phyloP scores from a whole-genome alignment of 2,113 vertebrate genomes.

The Chascanopsetta lugubris region DNA sequence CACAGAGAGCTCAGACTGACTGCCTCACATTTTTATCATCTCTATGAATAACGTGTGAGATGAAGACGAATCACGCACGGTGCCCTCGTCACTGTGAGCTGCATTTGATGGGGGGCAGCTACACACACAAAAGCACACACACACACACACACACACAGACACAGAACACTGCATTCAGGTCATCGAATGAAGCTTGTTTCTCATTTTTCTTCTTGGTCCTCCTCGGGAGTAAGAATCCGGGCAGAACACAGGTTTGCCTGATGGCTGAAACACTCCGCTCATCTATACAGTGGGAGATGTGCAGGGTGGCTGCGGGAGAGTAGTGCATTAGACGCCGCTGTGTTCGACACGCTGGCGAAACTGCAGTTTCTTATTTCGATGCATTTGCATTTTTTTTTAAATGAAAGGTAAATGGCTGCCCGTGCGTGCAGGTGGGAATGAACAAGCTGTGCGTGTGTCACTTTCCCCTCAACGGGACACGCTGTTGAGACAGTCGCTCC shows the following conservation, averaged over 20 bases:
- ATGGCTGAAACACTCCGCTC: slow-evolving; percentile 25
- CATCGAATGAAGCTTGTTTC: slow-evolving; percentile 4
- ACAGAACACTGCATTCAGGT: slow-evolving; percentile 6
- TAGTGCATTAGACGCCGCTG: slow-evolving; percentile 25
- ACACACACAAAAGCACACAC: slow-evolving; percentile 28
- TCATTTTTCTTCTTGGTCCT: background rate
- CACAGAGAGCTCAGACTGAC: slow-evolving; percentile 65
- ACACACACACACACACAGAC: slow-evolving; percentile 6
- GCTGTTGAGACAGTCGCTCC: slow-evolving; percentile 32
- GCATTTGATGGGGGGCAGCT: slow-evolving; percentile 35
- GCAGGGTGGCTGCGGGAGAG: slow-evolving; percentile 21
- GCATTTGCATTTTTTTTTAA: slow-evolving; percentile 52
- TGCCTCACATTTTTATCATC: slow-evolving; percentile 71
- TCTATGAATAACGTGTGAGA: slow-evolving; percentile 64
- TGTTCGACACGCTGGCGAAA: slow-evolving; percentile 40
- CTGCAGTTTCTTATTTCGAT: slow-evolving; percentile 53
- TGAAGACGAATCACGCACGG: slow-evolving; percentile 39
- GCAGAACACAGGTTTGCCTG: background rate
- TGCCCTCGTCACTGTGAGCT: slow-evolving; percentile 24
- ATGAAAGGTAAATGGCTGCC: background rate
- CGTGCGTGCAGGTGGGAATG: background rate
- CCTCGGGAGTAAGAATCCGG: background rate
- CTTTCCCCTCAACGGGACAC: slow-evolving; percentile 11
- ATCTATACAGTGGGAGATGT: slow-evolving; percentile 28
- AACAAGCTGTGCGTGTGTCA: slow-evolving; percentile 22